Evolutionary conservation across 30 jellyfish, hydroid and myxozoan species (phyloP).

Genomic region (Rhopilema esculentum): DNA sequence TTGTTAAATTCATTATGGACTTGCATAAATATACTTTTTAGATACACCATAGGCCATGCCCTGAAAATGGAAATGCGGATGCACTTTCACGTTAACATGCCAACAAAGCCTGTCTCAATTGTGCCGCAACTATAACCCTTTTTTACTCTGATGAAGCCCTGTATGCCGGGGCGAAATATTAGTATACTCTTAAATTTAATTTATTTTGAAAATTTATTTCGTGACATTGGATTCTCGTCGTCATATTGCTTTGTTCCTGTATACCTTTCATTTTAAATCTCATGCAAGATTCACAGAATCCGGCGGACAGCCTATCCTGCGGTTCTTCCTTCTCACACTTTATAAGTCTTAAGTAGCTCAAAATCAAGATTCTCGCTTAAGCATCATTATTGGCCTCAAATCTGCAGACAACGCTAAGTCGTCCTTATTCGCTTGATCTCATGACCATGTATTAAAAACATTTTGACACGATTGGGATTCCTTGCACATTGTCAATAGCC

Average conservation of each 20-base stretch:
- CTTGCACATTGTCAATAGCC: conserved; percentile 17
- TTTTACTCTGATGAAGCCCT: no score
- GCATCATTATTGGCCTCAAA: conserved; percentile 26
- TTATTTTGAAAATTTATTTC: no score
- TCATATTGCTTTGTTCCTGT: no score
- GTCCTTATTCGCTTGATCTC: conserved; percentile 33
- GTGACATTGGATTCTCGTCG: no score
- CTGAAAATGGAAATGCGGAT: conserved; percentile 35
- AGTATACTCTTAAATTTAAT: no score
- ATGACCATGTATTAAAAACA: conserved; percentile 9
- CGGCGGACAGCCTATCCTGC: no score
- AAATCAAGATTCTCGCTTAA: background rate
- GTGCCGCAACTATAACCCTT: conserved; percentile 43
- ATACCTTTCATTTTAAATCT: no score
- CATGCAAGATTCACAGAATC: no score
- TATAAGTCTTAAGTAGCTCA: conserved; percentile 35
- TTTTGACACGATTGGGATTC: conserved; percentile 44
- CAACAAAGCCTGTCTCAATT: background rate
- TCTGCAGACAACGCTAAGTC: conserved; percentile 41
- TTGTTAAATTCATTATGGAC: conserved; percentile 32
- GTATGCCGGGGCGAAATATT: no score
- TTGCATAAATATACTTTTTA: conserved; percentile 8
- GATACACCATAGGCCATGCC: conserved; percentile 46
- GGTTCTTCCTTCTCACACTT: no score
- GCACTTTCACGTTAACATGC: conserved; percentile 36